These are phyloP conservation scores for Butorides virescens DNA, from an alignment of 2,113 vertebrate genomes.

Conservation along the genomic window DNA sequence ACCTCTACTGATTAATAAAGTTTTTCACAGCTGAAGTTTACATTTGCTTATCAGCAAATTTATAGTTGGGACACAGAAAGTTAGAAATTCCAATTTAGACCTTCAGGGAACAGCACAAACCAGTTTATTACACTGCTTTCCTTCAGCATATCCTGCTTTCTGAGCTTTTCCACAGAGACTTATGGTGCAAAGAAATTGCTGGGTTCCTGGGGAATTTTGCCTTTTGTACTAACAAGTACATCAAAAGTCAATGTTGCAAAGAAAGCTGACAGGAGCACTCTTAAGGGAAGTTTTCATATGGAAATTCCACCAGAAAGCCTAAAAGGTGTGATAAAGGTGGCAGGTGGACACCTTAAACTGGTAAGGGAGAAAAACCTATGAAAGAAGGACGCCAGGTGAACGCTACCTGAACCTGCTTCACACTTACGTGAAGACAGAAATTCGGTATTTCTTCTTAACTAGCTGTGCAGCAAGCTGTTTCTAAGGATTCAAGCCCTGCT, in stretches of 20 bases:
- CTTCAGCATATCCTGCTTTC: background rate
- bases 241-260: background rate
- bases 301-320: slow-evolving; percentile 11
- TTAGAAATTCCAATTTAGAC: background rate
- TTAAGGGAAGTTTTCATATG: slow-evolving; percentile 10
- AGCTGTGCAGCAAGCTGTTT: background rate
- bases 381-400: background rate
- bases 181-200: background rate
- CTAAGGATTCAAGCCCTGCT: background rate
- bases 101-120: background rate
- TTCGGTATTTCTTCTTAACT: background rate
- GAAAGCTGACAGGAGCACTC: slow-evolving; percentile 7
- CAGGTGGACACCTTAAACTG: background rate
- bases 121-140: background rate
- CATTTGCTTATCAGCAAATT: background rate
- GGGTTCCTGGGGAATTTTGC: background rate
- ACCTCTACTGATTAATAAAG: background rate
- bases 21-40: background rate
- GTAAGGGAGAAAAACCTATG: background rate
- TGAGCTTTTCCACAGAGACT: background rate
- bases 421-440: background rate
- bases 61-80: background rate
- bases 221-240: slow-evolving; percentile 21
- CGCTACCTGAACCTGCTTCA: background rate
- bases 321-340: background rate